phyloP scores from a whole-genome alignment of 2,113 vertebrate genomes.

The Petaurus breviceps region DNA sequence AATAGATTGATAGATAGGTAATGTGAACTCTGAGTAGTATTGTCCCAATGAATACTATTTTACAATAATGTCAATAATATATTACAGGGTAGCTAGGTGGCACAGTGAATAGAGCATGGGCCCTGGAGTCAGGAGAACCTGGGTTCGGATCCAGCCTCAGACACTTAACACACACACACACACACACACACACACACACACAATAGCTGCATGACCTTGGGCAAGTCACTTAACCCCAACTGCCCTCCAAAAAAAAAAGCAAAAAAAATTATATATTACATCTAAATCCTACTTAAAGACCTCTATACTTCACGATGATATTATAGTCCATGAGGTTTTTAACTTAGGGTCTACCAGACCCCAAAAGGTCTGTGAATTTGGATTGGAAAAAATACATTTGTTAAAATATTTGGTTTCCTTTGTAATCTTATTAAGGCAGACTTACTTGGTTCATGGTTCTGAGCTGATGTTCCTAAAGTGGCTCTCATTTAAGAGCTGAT shows the following conservation, averaged over 20 bases:
- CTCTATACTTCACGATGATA: neutral
- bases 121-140: too few relatives aligned
- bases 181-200: too few relatives aligned
- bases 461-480: neutral
- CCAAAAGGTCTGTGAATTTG: neutral
- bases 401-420: neutral
- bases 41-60: neutral
- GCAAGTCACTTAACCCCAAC: too few relatives aligned
- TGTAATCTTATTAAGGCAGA: neutral
- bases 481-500: neutral
- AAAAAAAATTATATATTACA: too few relatives aligned
- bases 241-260: too few relatives aligned
- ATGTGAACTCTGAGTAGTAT: neutral
- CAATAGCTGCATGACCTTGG: too few relatives aligned
- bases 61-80: neutral
- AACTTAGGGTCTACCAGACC: too few relatives aligned
- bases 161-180: too few relatives aligned
- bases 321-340: neutral
- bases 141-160: too few relatives aligned
- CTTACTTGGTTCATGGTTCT: neutral
- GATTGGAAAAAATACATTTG: neutral
- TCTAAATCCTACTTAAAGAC: neutral
- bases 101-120: too few relatives aligned
- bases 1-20: neutral
- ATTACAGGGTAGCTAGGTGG: too few relatives aligned